Base-by-base conservation (phyloP, 2,113 vertebrate genomes). In the Heterochromis multidens region DNA sequence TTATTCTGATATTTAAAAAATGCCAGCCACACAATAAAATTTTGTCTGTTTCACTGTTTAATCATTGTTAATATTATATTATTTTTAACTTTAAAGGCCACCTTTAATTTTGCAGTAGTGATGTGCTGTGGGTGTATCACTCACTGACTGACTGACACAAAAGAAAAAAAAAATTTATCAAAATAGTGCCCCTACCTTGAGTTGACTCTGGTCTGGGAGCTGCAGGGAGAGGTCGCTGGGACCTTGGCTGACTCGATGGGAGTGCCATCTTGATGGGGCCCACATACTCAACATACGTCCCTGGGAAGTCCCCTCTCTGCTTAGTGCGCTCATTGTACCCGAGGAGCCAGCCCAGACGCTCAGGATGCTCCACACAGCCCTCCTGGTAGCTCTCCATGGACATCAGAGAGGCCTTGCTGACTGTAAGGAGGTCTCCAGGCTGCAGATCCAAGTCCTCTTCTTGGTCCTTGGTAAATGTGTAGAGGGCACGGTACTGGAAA, bases 251-350 rank as follows among this genome's bases (percentile, higher is more conserved):
- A 86, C 96, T 97, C 0, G 96, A 95, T 0, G 97, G 97, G 25
- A 96, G 93, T 0, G 95, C 88, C 91, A 97, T 97, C 89, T 95
- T 96, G 74, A 99, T 95, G 0, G 97, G 96, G 21, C 98, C 97
- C 65, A 98, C 93, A 3, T 97, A 99, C 94, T 98, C 96, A 21
- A 99, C 98, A 0, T 98, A 99, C 0, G 98, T 99, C 83, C 98
- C 98, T 0, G 98, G 98, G 72, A 99, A 99, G 92, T 98, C 97
- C 0, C 98, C 98, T 25, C 97, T 97, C 94, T 99, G 98, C 85
- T 97, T 97, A 49, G 97, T 98, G 80, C 97, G 96, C 88, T 99
- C 97, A 0, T 99, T 99, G 95, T 97, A 94, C 0, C 98, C 98
- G 10, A 97, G 95, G 84, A 99, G 97, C 98, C 98, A 99, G 74